These are phyloP conservation scores for Austrolebias charrua DNA, from an alignment of 2,797 vertebrate species.

Conservation along the genomic window DNA sequence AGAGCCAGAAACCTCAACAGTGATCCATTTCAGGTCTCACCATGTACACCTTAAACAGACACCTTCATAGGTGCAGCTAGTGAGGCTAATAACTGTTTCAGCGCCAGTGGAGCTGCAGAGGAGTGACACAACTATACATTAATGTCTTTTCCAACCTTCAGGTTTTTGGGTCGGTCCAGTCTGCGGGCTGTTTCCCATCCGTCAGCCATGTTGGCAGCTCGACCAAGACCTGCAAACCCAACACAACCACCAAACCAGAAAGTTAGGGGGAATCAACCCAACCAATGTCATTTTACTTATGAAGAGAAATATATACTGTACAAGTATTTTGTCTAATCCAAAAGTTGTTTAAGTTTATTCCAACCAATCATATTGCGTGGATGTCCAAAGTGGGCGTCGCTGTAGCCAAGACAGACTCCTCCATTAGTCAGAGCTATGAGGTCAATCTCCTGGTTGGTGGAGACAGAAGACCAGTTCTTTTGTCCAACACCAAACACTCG, in stretches of 20 bases:
- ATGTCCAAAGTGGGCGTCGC: slow-evolving; percentile 85
- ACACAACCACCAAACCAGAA: neutral
- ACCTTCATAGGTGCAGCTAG: no score
- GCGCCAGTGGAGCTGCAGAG: no score
- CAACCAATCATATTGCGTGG: slow-evolving; percentile 87
- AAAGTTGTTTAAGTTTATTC: neutral
- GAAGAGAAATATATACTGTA: neutral
- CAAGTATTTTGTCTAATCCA: neutral
- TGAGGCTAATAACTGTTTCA: no score
- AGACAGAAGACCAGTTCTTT: slow-evolving; percentile 76
- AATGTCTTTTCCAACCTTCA: slow-evolving; percentile 64
- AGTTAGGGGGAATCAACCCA: no score
- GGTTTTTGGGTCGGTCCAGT: slow-evolving; percentile 79
- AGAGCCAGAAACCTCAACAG: no score
- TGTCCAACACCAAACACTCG: slow-evolving; percentile 83
- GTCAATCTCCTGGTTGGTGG: slow-evolving; percentile 73
- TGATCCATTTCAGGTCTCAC: no score
- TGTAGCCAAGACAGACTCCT: slow-evolving; percentile 85
- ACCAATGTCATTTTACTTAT: no score
- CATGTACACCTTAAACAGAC: no score
- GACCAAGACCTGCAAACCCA: slow-evolving; percentile 52
- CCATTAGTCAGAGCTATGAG: slow-evolving; percentile 82
- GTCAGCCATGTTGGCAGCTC: slow-evolving; percentile 79
- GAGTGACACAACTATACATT: no score
- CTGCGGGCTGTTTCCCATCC: slow-evolving; percentile 87